A percentile compares a stretch with the other conserved stretches of the same genome.
These are phyloP conservation scores for Muscicapa comitata DNA, from an alignment of 2,797 vertebrate genomes.

Conservation along the genomic window DNA sequence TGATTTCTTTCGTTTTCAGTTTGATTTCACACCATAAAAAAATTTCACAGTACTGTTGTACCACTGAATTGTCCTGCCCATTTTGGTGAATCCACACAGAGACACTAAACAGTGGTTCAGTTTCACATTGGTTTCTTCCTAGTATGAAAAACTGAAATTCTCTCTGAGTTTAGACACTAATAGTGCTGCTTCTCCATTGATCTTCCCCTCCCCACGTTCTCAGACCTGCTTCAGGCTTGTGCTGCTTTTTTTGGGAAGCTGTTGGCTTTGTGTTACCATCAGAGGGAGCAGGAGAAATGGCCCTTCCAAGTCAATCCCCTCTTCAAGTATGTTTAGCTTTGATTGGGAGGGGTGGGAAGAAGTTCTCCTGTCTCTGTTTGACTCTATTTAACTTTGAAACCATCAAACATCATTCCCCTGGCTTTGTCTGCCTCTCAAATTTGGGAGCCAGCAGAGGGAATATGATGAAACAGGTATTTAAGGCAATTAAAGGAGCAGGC, in stretches of 20 bases:
- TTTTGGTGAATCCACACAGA: not conserved
- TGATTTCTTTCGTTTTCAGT: no score
- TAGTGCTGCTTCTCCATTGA: not conserved
- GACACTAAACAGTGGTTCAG: not conserved
- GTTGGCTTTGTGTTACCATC: not conserved
- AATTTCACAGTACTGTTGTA: not conserved
- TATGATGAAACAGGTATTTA: constrained; percentile 7
- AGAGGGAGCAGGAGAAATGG: not conserved
- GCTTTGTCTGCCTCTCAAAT: not conserved
- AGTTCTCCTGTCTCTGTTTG: not conserved
- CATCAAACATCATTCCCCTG: not conserved
- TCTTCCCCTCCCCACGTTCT: fast-evolving
- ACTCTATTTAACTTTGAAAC: not conserved
- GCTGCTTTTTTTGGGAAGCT: not conserved
- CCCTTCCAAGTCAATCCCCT: not conserved
- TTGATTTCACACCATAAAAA: not conserved
- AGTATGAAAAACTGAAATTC: not conserved
- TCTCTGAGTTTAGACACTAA: not conserved
- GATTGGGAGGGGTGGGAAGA: not conserved
- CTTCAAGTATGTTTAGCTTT: not conserved
- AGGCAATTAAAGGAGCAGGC: constrained; percentile 39
- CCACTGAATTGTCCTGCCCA: not conserved
- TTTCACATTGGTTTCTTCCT: not conserved
- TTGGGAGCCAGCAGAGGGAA: not conserved
- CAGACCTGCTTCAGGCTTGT: not conserved